Evolutionary conservation across 2,888 invertebrate genomes (phyloP), one percentile per base, ranked within the genome.

Genomic region (Geophilus truncorum): DNA sequence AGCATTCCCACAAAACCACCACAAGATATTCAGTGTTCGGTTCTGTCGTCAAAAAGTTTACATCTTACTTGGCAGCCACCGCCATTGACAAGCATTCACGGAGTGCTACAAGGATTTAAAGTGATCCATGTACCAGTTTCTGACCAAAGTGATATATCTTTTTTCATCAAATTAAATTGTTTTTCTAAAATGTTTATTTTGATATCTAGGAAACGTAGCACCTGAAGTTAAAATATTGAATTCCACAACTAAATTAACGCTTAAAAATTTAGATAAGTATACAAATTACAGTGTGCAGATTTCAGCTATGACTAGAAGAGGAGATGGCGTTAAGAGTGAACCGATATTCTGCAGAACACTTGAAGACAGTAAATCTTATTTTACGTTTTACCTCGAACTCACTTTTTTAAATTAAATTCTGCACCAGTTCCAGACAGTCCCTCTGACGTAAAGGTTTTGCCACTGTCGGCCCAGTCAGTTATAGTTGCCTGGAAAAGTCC

Each of bases 241-340:
- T n/a, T n/a, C 70, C 10, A 70, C 70, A 9, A 70, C 70, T 9
- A 70, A 70, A 70, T 15, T 70, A 15, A 70, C 70, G n/a, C 28
- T 70, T 10, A 15, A 84, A 1, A 84, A 84, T n/a, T 79, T 87
- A 25, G 82, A 84, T 15, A 83, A 83, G 34, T 84, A 87, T 62
- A 84, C 86, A 81, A 88, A 88, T 84, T 88, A 87, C 84, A 87
- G 86, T 81, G 84, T 88, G 12, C 86, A 86, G 83, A 86, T 88
- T 5, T 83, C 86, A 81, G 87, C 87, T 36, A 87, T 84, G 83
- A 87, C 87, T 2, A 83, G 86, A 36, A 86, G 85, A 81, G 87
- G 87, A 15, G 86, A 87, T 80, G 87, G 87, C 9, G 86, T 86
- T 28, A 83, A 86, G 21, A 85, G 86, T 83, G 82, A 83, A 3